phyloP scores from a whole-genome alignment of 64 coral and sea anemone species.

The Hydrozoanthus tunicans region DNA sequence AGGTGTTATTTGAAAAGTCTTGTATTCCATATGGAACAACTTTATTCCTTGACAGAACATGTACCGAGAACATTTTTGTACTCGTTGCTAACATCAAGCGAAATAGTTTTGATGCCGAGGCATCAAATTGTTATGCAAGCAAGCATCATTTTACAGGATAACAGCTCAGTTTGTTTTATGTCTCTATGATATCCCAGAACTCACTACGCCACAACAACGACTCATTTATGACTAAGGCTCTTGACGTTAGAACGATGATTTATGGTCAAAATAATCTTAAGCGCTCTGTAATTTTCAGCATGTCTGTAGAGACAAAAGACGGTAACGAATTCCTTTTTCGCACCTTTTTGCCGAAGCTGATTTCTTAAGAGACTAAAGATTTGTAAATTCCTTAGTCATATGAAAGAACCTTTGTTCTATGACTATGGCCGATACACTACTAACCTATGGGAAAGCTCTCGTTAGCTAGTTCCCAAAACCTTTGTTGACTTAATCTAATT shows the following conservation, averaged over 20 bases:
- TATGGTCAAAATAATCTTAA: neutral
- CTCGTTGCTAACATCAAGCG: too few species aligned
- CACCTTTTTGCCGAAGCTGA: neutral
- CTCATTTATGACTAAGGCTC: neutral
- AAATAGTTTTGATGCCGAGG: too few species aligned
- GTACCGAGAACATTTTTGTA: too few species aligned
- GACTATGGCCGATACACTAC: neutral
- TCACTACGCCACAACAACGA: too few species aligned
- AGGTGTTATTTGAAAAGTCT: too few species aligned
- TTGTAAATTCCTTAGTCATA: conserved; percentile 1
- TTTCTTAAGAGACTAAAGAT: conserved; percentile 17
- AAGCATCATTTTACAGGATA: too few species aligned
- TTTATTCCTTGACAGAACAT: too few species aligned
- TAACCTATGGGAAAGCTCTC: conserved; percentile 24
- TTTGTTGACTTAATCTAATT: conserved; percentile 33
- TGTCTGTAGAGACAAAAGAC: conserved; percentile 9
- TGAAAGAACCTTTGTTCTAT: conserved; percentile 34
- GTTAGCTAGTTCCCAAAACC: conserved; percentile 18
- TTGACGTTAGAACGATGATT: conserved; percentile 12
- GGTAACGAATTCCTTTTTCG: conserved; percentile 2
- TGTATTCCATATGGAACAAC: too few species aligned
- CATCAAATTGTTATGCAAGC: too few species aligned
- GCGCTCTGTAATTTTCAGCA: neutral
- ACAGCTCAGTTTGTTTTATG: too few species aligned
- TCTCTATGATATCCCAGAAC: too few species aligned